A percentile compares a stretch with the other conserved stretches of the same genome.
Conservation (phyloP, 2,888 invertebrate genomes). For the Lissocephala sabroskyi region DNA sequence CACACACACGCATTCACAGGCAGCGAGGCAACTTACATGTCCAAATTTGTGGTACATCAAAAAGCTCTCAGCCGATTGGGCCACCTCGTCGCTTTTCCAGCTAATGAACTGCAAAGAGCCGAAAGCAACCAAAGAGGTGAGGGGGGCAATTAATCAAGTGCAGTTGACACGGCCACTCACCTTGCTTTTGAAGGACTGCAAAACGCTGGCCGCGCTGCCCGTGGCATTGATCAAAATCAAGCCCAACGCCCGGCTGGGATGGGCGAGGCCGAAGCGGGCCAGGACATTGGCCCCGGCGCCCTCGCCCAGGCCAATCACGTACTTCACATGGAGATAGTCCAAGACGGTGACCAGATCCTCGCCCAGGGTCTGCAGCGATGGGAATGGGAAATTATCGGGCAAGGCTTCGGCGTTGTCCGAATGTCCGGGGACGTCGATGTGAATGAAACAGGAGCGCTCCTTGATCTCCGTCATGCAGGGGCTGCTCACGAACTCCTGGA, state of each 20-base stretch:
- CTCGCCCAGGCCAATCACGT: slow-evolving; percentile 89
- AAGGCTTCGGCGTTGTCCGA: slow-evolving; percentile 86
- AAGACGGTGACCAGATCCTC: slow-evolving; percentile 87
- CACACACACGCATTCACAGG: slow-evolving; percentile 14
- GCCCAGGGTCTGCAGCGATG: slow-evolving; percentile 85
- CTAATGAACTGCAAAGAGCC: slow-evolving; percentile 80
- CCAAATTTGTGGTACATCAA: slow-evolving; percentile 93
- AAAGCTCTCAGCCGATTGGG: slow-evolving; percentile 90
- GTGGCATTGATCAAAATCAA: slow-evolving; percentile 90
- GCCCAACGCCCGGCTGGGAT: slow-evolving; percentile 84
- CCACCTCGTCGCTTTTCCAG: slow-evolving; percentile 88
- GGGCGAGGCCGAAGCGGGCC: slow-evolving; percentile 87
- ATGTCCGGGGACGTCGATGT: slow-evolving; percentile 89
- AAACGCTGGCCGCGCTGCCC: slow-evolving; percentile 87
- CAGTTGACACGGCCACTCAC: slow-evolving; percentile 67
- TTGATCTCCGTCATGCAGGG: slow-evolving; percentile 89
- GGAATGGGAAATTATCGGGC: slow-evolving; percentile 84
- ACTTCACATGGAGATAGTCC: slow-evolving; percentile 86
- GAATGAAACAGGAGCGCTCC: slow-evolving; percentile 88
- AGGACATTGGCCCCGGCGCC: slow-evolving; percentile 91
- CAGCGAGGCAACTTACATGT: slow-evolving; percentile 79
- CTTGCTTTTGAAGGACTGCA: slow-evolving; percentile 89
- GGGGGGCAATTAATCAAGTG: slow-evolving; percentile 2
- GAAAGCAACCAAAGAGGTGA: background rate
- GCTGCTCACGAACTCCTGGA: slow-evolving; percentile 87